Conservation (phyloP, 2,113 vertebrate genomes). For the Salminus brasiliensis region DNA sequence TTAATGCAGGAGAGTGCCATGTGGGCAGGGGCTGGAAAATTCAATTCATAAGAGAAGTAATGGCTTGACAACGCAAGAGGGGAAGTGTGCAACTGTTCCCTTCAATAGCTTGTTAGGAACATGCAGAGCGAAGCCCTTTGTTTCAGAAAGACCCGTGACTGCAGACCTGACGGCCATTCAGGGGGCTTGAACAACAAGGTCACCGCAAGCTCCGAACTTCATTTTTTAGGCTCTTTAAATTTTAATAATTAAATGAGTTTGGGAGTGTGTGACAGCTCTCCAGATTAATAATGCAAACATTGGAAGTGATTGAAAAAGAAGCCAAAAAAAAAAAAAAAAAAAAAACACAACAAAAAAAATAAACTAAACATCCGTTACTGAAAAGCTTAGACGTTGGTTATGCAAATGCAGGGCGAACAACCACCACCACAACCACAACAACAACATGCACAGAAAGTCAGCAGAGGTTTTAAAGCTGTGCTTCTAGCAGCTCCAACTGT, state of each 20-base stretch:
- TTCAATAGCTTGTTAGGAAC: constrained; percentile 7
- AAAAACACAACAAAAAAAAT: too few relatives aligned
- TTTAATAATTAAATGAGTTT: constrained; percentile 48
- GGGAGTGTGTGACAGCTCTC: constrained; percentile 17
- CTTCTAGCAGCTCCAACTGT: not conserved
- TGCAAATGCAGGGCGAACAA: not conserved
- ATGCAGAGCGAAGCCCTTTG: constrained; percentile 17
- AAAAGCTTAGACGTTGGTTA: not conserved
- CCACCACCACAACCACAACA: too few relatives aligned
- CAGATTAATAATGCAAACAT: constrained; percentile 42
- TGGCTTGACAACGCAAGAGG: not conserved
- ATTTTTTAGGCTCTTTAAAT: constrained; percentile 41
- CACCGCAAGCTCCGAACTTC: constrained; percentile 16
- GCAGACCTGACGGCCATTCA: constrained; percentile 15
- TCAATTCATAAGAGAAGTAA: constrained; percentile 13
- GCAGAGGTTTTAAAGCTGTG: not conserved
- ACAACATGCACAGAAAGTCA: not conserved
- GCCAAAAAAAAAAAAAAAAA: constrained; percentile 1
- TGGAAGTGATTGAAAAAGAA: not conserved
- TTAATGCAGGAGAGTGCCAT: constrained; percentile 28
- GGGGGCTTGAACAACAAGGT: constrained; percentile 25
- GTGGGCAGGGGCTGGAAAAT: constrained; percentile 5
- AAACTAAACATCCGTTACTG: too few relatives aligned
- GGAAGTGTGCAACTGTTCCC: not conserved
- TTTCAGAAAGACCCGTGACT: constrained; percentile 18